Percentiles rank a stretch among this genome's conserved stretches.
phyloP scores from a whole-genome alignment of 2,797 vertebrate genomes.

The Clamator glandarius region DNA sequence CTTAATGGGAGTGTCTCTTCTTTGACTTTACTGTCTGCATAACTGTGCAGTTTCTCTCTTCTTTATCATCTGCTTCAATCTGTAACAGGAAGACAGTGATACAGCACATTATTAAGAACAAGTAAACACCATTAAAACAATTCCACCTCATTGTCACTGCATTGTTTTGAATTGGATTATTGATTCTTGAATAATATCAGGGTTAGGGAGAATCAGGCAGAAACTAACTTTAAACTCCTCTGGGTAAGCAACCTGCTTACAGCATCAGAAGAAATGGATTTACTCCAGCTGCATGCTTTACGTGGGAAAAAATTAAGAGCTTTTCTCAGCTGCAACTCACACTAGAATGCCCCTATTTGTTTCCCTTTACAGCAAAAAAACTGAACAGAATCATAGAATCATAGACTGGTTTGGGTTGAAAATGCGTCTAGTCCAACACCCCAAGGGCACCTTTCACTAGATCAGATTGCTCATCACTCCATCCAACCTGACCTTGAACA shows the following conservation, averaged over 20 bases:
- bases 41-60: neutral
- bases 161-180: slow-evolving; percentile 37
- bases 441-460: neutral
- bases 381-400: neutral
- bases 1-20: slow-evolving; percentile 11
- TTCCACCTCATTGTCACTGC: neutral
- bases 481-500: neutral
- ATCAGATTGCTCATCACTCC: neutral
- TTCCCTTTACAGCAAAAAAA: neutral
- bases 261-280: neutral
- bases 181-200: slow-evolving; percentile 25
- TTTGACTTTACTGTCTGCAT: slow-evolving; percentile 46
- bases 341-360: neutral
- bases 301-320: neutral
- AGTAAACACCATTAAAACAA: slow-evolving; percentile 29
- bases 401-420: neutral
- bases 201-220: neutral
- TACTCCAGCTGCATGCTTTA: neutral
- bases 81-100: neutral
- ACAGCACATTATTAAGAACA: slow-evolving; percentile 25
- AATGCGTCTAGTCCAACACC: neutral
- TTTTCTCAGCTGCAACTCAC: neutral
- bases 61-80: neutral
- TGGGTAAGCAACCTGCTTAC: neutral
- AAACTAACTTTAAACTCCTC: slow-evolving; percentile 1